These are phyloP conservation scores for Acanthopagrus latus DNA, from an alignment of 2,797 vertebrate genomes.

Conservation along the genomic window DNA sequence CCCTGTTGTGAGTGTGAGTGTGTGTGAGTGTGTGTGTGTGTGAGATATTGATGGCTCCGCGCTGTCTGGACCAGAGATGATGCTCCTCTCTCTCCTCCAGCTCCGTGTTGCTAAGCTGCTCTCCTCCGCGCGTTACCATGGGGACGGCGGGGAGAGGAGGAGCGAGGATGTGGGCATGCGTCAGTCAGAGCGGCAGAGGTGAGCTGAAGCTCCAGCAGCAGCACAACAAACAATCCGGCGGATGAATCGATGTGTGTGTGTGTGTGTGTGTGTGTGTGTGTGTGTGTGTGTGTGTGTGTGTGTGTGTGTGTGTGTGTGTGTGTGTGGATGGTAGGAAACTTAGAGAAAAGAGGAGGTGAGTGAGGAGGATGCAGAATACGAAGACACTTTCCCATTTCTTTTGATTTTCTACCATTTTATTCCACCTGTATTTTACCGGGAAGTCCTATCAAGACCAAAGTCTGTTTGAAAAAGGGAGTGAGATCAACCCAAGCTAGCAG, in stretches of 20 bases:
- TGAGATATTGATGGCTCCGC: constrained; percentile 47
- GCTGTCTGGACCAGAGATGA: constrained; percentile 62
- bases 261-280: constrained; percentile 16
- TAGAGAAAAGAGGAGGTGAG: not conserved
- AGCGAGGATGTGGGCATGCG: constrained; percentile 71
- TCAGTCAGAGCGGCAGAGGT: constrained; percentile 58
- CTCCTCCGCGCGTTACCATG: constrained; percentile 83
- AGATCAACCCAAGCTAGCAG: no score
- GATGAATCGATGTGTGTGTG: constrained; percentile 50
- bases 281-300: constrained; percentile 20
- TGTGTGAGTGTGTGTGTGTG: constrained; percentile 35
- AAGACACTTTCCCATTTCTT: no score
- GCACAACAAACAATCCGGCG: constrained; percentile 51
- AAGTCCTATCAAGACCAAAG: no score
- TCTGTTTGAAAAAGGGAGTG: no score
- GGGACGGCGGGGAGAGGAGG: constrained; percentile 75
- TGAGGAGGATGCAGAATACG: not conserved
- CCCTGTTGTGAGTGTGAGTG: constrained; percentile 25
- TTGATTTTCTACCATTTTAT: no score
- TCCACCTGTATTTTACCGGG: no score
- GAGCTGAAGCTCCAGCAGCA: constrained; percentile 54
- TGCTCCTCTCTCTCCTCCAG: constrained; percentile 53
- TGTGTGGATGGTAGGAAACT: not conserved
- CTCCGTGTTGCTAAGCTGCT: constrained; percentile 82
- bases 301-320: constrained; percentile 22